Percentiles rank a stretch among this genome's conserved stretches.
These are phyloP conservation scores for Caenorhabditis drosophilae DNA, from an alignment of 2,888 invertebrate species.

Conservation along the genomic window DNA sequence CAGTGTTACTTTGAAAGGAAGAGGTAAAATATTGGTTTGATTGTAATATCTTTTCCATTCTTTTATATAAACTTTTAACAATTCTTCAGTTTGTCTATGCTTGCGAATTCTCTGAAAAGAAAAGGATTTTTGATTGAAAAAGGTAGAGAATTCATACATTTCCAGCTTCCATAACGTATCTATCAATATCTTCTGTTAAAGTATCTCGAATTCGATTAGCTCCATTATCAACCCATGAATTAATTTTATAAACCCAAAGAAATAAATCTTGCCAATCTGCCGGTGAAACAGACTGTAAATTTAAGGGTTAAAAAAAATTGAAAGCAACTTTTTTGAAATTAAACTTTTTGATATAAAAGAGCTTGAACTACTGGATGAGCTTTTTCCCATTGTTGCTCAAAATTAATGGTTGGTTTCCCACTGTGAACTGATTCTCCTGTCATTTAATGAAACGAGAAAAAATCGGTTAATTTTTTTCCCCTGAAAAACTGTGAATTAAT, in stretches of 20 bases:
- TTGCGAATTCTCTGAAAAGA: slow-evolving; percentile 79
- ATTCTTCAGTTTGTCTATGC: slow-evolving; percentile 90
- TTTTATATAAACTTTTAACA: slow-evolving; percentile 92
- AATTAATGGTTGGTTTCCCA: slow-evolving; percentile 69
- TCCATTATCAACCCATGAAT: slow-evolving; percentile 90
- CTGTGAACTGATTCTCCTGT: background rate
- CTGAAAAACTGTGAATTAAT: background rate
- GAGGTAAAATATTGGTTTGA: slow-evolving; percentile 84
- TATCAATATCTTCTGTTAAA: slow-evolving; percentile 44
- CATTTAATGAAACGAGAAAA: too few relatives aligned
- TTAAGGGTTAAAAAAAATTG: background rate
- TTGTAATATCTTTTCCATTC: slow-evolving; percentile 99
- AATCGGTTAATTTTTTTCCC: too few relatives aligned
- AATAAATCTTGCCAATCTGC: slow-evolving; percentile 84
- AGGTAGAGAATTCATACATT: slow-evolving; percentile 32
- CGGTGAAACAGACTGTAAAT: slow-evolving; percentile 85
- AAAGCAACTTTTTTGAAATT: too few relatives aligned
- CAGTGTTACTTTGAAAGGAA: slow-evolving; percentile 57
- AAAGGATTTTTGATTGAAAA: background rate
- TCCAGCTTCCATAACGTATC: slow-evolving; percentile 53
- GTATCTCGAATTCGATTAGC: slow-evolving; percentile 73
- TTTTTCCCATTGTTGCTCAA: slow-evolving; percentile 92
- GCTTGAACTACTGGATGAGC: slow-evolving; percentile 93
- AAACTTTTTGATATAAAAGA: slow-evolving; percentile 80
- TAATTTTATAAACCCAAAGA: slow-evolving; percentile 84